A percentile compares a stretch with the other conserved stretches of the same genome.
Evolutionary conservation across 2,888 invertebrate genomes (phyloP).

Genomic region (Cheilosia soror): DNA sequence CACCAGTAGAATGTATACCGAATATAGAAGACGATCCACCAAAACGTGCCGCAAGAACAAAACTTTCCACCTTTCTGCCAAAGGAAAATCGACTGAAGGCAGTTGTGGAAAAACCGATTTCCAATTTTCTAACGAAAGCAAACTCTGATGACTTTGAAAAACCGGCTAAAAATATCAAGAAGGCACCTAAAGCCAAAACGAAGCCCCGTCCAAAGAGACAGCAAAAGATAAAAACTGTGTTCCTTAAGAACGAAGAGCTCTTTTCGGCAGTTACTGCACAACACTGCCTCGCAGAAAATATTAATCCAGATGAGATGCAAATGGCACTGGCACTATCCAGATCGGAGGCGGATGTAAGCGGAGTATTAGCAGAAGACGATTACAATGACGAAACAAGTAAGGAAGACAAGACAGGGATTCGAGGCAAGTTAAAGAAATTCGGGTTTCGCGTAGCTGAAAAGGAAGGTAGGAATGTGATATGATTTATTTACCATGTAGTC

Average conservation of each 20-base stretch:
- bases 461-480: constrained; percentile 77
- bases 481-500: background rate
- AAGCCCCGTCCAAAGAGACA: constrained; percentile 77
- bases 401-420: constrained; percentile 80
- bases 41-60: constrained; percentile 70
- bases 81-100: constrained; percentile 54
- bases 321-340: constrained; percentile 88
- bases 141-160: constrained; percentile 76
- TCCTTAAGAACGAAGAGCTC: constrained; percentile 81
- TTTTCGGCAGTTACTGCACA: constrained; percentile 81
- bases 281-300: constrained; percentile 84
- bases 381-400: constrained; percentile 76
- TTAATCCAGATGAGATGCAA: constrained; percentile 88
- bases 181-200: constrained; percentile 46
- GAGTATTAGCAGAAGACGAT: constrained; percentile 65
- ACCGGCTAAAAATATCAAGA: constrained; percentile 55
- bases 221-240: constrained; percentile 80
- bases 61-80: constrained; percentile 76
- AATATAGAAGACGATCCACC: background rate
- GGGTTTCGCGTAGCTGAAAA: constrained; percentile 84
- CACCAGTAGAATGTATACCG: constrained; percentile 10
- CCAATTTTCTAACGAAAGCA: constrained; percentile 1
- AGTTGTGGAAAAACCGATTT: constrained; percentile 1
- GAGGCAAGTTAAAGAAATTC: constrained; percentile 86
- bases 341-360: constrained; percentile 83